Base-by-base conservation (phyloP, 2,113 vertebrate genomes). In the Glareola pratincola region DNA sequence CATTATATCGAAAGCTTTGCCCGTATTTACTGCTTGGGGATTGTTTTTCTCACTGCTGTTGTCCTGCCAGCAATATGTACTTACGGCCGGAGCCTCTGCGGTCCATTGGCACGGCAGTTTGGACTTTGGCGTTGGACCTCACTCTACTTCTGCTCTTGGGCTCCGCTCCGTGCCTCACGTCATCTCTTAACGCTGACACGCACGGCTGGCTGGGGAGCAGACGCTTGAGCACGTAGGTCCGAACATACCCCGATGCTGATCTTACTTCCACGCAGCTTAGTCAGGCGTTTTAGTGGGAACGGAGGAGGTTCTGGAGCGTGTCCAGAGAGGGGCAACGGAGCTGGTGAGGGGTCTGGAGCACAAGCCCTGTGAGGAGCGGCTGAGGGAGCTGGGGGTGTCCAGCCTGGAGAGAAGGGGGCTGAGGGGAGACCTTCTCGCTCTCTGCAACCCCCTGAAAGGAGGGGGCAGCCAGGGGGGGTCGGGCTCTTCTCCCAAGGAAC, bases 1-100 rank as follows among this genome's bases (percentile, higher is more conserved):
- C 86, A 62, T 91, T 86, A 4, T 75, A 48, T 75, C 0, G 30
- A 88, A 34, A 93, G 72, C 85, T 86, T 90, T 96, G 92, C 93
- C 92, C 90, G 0, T 92, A 77, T 96, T 96, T 96, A 63, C 90
- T 92, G 90, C 95, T 95, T 50, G n/a, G 92, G 94, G 96, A 94
- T 57, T 96, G 92, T 93, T 96, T 92, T 88, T 83, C 95, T 74
- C 90, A 68, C 85, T 78, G 96, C 81, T 96, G 63, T 68, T 90
- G 37, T 93, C 64, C 88, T 75, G 95, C 96, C 96, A 96, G 90
- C 88, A 94, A 13, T 36, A 53, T 62, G 86, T 75, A 48, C 85
- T 75, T 60, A 10, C 0, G 74, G 80, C 73, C 7, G 2, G 63
- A 92, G 90, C 47, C 89, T 85, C 88, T 62, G 71, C 37, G 15